A percentile compares a stretch with the other conserved stretches of the same genome.
phyloP scores from a whole-genome alignment of 2,113 vertebrate genomes.

The Lepidothrix coronata region DNA sequence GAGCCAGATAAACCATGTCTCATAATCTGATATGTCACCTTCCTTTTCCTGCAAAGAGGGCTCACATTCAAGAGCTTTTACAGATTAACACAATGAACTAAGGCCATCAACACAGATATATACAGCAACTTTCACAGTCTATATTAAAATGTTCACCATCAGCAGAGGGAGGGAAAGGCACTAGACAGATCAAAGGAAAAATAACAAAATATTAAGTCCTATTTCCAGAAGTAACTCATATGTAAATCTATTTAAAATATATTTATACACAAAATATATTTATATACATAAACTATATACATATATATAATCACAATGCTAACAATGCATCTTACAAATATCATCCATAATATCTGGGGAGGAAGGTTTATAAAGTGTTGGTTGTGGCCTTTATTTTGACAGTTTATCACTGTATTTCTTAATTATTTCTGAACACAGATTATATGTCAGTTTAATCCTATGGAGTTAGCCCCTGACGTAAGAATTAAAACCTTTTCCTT shows the following conservation, averaged over 20 bases:
- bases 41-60: neutral
- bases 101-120: neutral
- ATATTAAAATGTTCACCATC: neutral
- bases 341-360: neutral
- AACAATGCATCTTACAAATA: neutral
- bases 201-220: neutral
- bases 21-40: constrained; percentile 18
- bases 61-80: neutral
- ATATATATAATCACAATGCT: neutral
- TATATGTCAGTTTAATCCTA: neutral
- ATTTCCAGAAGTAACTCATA: neutral
- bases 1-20: neutral
- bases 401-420: neutral
- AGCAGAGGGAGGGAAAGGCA: neutral
- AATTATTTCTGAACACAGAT: neutral
- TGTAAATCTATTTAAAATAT: neutral
- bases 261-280: neutral
- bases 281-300: neutral
- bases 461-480: neutral
- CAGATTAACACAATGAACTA: constrained; percentile 2
- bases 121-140: neutral
- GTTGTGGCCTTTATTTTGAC: neutral
- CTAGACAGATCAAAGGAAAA: neutral
- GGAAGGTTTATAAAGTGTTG: neutral
- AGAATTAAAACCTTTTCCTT: neutral